Evolutionary conservation across 2,797 vertebrate species (phyloP).

Genomic region (Bufotes viridis): DNA sequence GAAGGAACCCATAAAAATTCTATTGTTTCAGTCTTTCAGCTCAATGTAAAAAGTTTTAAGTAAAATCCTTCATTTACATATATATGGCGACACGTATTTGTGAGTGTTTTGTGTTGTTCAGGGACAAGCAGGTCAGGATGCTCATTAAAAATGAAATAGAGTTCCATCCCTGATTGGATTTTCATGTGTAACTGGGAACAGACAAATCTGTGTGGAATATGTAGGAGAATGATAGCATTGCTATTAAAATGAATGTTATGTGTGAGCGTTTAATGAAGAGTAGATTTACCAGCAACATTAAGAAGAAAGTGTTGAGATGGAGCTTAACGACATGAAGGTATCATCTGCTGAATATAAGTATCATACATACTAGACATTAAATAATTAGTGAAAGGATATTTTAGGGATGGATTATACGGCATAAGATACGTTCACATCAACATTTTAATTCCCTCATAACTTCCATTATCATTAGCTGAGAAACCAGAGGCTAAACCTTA

Average conservation of each 20-base stretch:
- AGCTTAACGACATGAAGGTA: conserved; percentile 26
- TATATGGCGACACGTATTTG: conserved; percentile 30
- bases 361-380: conserved; percentile 25
- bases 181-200: conserved; percentile 43
- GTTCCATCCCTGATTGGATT: conserved; percentile 48
- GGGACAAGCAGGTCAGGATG: conserved; percentile 49
- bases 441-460: background rate
- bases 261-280: conserved; percentile 46
- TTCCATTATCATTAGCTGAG: conserved; percentile 2
- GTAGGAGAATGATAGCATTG: conserved; percentile 39
- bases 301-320: conserved; percentile 43
- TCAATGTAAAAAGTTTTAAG: conserved; percentile 2
- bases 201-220: conserved; percentile 26
- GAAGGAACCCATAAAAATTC: conserved; percentile 13
- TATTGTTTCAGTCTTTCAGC: conserved; percentile 12
- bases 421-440: conserved; percentile 29
- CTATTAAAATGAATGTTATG: conserved; percentile 48
- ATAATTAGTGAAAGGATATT: conserved; percentile 21
- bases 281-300: conserved; percentile 47
- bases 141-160: conserved; percentile 56
- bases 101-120: conserved; percentile 41
- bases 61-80: conserved; percentile 15
- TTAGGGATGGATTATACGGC: conserved; percentile 15
- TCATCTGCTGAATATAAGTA: background rate
- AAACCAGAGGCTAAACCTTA: background rate